These are phyloP conservation scores for Sussaba pulchella DNA, from an alignment of 2,888 invertebrate genomes.

Conservation along the genomic window DNA sequence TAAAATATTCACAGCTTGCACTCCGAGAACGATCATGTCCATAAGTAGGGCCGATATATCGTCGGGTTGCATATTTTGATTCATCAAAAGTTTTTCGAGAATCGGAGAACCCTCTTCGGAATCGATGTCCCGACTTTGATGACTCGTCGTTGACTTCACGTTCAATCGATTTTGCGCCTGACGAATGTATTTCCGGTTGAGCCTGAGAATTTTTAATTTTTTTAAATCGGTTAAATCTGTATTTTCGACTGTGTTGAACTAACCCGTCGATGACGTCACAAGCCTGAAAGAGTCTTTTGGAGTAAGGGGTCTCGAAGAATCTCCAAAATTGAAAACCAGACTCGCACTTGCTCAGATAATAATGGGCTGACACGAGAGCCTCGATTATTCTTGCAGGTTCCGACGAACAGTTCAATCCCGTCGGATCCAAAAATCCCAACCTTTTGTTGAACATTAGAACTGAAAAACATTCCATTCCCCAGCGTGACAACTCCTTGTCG, in stretches of 20 bases:
- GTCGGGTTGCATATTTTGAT: conserved; percentile 86
- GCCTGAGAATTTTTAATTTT: conserved; percentile 80
- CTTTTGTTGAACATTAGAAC: conserved; percentile 85
- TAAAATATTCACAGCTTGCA: conserved; percentile 86
- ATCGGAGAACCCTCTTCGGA: conserved; percentile 81
- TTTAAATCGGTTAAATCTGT: neutral
- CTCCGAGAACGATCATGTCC: conserved; percentile 89
- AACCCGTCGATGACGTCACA: conserved; percentile 88
- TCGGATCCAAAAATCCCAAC: conserved; percentile 87
- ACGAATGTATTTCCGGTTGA: conserved; percentile 87
- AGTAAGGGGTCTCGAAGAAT: conserved; percentile 87
- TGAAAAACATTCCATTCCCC: conserved; percentile 85
- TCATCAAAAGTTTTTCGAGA: conserved; percentile 86
- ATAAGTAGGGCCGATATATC: conserved; percentile 88
- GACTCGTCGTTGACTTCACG: conserved; percentile 72
- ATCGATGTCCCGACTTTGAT: conserved; percentile 51
- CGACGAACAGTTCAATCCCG: conserved; percentile 85
- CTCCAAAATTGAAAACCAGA: conserved; percentile 89
- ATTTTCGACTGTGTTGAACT: conserved; percentile 23
- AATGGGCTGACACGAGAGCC: conserved; percentile 86
- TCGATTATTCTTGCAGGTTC: conserved; percentile 87
- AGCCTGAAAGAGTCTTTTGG: conserved; percentile 86
- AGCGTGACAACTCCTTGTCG: conserved; percentile 83
- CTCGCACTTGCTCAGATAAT: conserved; percentile 87
- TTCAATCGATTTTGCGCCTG: conserved; percentile 81